Base-by-base conservation (phyloP, 2,888 invertebrate genomes). In the Caenorhabditis sp. region DNA sequence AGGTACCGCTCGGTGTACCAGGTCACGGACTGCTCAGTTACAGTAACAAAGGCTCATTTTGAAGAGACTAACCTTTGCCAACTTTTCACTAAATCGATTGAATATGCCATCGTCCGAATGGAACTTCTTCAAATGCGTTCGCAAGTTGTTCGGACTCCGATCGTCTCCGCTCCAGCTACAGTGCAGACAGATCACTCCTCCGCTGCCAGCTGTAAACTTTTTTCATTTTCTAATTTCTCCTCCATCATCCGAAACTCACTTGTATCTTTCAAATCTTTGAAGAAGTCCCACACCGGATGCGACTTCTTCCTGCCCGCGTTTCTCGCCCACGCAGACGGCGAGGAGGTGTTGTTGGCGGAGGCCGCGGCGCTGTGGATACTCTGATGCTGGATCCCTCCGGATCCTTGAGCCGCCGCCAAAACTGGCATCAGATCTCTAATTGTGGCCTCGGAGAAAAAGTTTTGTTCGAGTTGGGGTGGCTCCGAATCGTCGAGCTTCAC, bases 251-350 rank as follows among this genome's bases (percentile, higher is more conserved):
- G n/a, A 41, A 32, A 78, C 84, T 81, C 41, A 85, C 86, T 81
- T 13, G 78, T 61, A 41, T 84, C 83, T 30, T 85, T 83, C 37
- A 86, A 62, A 56, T 86, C 86, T n/a, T 74, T 73, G 62, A 86
- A 86, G 62, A 85, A 86, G 22, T 83, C 80, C 85, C 86, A 86
- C 30, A 86, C 86, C n/a, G 86, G 86, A 65, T 86, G 86, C 13
- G 83, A 81, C 71, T 86, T 86, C 72, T 86, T 84, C 11, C 83
- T 43, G 20, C 83, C 83, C 11, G 83, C 83, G 35, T 84, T 84
- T 24, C 83, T 50, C 8, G 81, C 80, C 83, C 82, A 84, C 17
- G 83, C 82, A 7, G 81, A 80, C 37, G 68, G 72, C 11, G 71
- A 77, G 27, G 65, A 65, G n/a, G 58, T 58, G 20, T 53, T 50